phyloP scores from a whole-genome alignment of 2,888 invertebrate genomes.

The Cacoxenus indagator region DNA sequence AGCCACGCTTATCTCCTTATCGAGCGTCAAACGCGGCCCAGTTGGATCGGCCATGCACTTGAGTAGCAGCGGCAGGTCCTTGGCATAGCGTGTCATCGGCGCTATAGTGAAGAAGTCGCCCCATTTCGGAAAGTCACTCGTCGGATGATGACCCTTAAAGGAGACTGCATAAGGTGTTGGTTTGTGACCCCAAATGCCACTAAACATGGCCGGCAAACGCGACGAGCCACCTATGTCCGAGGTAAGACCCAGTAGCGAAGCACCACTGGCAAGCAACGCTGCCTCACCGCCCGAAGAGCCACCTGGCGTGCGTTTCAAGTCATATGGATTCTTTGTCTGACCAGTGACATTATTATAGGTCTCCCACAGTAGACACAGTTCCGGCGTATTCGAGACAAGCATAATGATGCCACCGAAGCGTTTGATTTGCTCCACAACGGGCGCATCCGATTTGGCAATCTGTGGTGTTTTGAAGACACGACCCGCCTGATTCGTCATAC shows the following conservation, averaged over 20 bases:
- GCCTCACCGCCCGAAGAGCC: slow-evolving; percentile 93
- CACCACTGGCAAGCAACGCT: slow-evolving; percentile 83
- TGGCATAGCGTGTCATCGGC: slow-evolving; percentile 89
- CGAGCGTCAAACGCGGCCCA: slow-evolving; percentile 71
- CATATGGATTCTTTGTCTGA: slow-evolving; percentile 89
- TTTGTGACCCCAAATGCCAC: slow-evolving; percentile 94
- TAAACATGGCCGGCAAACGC: slow-evolving; percentile 89
- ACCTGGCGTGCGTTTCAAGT: slow-evolving; percentile 82
- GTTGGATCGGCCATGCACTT: slow-evolving; percentile 77
- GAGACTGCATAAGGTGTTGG: slow-evolving; percentile 81
- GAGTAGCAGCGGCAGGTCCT: slow-evolving; percentile 83
- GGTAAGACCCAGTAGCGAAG: slow-evolving; percentile 85
- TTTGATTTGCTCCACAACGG: slow-evolving; percentile 77
- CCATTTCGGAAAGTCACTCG: slow-evolving; percentile 75
- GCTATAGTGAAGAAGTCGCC: slow-evolving; percentile 84
- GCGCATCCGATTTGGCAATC: slow-evolving; percentile 81
- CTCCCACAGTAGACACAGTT: slow-evolving; percentile 93
- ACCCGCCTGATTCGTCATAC: slow-evolving; percentile 84
- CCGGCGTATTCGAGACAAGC: slow-evolving; percentile 90
- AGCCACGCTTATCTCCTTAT: slow-evolving; percentile 71
- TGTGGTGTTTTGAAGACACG: slow-evolving; percentile 74
- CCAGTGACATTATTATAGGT: slow-evolving; percentile 90
- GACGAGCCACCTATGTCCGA: slow-evolving; percentile 93
- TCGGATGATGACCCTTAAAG: slow-evolving; percentile 79
- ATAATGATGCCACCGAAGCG: slow-evolving; percentile 88